phyloP scores from a whole-genome alignment of 2,797 vertebrate species.

The Gila robusta region DNA sequence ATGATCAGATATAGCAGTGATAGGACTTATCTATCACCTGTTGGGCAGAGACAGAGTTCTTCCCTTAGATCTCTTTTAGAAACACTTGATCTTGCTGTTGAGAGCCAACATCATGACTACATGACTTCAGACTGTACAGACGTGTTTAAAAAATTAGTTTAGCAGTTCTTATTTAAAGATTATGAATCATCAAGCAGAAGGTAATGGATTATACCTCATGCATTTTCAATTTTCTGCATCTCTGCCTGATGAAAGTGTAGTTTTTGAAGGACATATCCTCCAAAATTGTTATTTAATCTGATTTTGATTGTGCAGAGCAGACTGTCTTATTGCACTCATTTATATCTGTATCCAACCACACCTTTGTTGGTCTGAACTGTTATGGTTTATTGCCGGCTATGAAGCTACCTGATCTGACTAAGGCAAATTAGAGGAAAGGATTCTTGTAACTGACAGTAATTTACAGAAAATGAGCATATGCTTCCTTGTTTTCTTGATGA shows the following conservation, averaged over 20 bases:
- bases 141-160: neutral
- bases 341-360: conserved; percentile 40
- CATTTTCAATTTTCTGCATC: neutral
- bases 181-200: neutral
- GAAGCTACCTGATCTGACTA: neutral
- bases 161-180: neutral
- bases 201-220: neutral
- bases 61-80: neutral
- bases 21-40: conserved; percentile 50
- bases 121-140: neutral
- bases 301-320: neutral
- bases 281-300: neutral
- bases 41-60: conserved; percentile 2
- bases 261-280: neutral
- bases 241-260: neutral
- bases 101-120: neutral
- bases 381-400: neutral
- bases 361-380: conserved; percentile 28
- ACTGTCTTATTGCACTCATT: neutral
- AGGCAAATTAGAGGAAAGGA: neutral
- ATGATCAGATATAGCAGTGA: conserved; percentile 43
- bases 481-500: neutral
- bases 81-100: neutral
- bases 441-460: conserved; percentile 9
- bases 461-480: neutral